phyloP scores from a whole-genome alignment of 2,888 invertebrate genomes.

The Scaptomyza tumidula region DNA sequence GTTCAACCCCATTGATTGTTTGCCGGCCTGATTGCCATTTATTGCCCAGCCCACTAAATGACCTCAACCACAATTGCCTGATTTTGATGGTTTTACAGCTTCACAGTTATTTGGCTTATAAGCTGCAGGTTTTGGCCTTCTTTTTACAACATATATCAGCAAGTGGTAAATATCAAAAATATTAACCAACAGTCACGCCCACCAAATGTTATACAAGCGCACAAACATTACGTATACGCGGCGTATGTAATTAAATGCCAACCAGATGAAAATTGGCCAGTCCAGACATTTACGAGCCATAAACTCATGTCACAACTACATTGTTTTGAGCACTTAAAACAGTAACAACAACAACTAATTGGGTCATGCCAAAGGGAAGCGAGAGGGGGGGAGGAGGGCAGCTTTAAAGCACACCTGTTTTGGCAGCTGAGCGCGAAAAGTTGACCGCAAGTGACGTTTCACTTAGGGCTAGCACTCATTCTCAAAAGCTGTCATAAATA shows the following conservation, averaged over 20 bases:
- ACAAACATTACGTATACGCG: slow-evolving; percentile 67
- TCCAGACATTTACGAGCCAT: slow-evolving; percentile 75
- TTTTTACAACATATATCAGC: slow-evolving; percentile 15
- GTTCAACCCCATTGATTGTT: slow-evolving; percentile 72
- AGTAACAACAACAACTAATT: slow-evolving; percentile 61
- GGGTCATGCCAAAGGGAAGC: slow-evolving; percentile 57
- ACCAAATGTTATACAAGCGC: slow-evolving; percentile 29
- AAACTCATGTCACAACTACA: slow-evolving; percentile 62
- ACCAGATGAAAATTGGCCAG: slow-evolving; percentile 58
- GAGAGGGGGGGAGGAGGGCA: slow-evolving; percentile 3
- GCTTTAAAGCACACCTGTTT: slow-evolving; percentile 61
- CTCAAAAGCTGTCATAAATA: slow-evolving; percentile 70
- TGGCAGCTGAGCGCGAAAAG: slow-evolving; percentile 61
- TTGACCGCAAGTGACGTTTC: slow-evolving; percentile 71
- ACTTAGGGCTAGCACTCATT: slow-evolving; percentile 53
- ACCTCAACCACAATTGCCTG: slow-evolving; percentile 21
- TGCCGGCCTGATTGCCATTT: slow-evolving; percentile 71
- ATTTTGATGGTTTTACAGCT: slow-evolving; percentile 71
- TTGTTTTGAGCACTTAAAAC: slow-evolving; percentile 54
- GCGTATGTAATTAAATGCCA: slow-evolving; percentile 56
- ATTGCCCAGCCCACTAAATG: slow-evolving; percentile 45
- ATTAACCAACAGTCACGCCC: slow-evolving; percentile 33
- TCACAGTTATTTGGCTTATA: slow-evolving; percentile 76
- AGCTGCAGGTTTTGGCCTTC: slow-evolving; percentile 27
- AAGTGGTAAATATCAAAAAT: slow-evolving; percentile 17